Percentiles rank a stretch among this genome's conserved stretches.
Conservation (phyloP, 2,797 vertebrate species). For the Gymnocypris eckloni region DNA sequence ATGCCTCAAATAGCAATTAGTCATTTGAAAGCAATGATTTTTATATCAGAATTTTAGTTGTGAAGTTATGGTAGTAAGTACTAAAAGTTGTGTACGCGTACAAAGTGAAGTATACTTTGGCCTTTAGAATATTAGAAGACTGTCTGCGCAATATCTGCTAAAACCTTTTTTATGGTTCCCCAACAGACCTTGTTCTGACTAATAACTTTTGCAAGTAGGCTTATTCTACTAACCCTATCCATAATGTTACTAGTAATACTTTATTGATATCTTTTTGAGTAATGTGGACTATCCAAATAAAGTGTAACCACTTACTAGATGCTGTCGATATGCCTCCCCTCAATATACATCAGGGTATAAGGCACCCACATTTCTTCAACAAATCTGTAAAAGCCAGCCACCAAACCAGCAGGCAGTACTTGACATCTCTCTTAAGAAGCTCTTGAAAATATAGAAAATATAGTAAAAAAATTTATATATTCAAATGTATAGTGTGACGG, state of each 20-base stretch:
- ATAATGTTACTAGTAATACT: background rate
- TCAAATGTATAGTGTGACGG: slow-evolving; percentile 22
- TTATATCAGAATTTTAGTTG: background rate
- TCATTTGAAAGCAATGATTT: background rate
- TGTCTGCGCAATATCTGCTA: too few relatives aligned
- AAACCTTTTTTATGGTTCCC: too few relatives aligned
- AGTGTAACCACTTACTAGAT: background rate
- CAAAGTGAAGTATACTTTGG: too few relatives aligned
- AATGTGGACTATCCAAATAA: background rate
- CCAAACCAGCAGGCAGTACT: slow-evolving; percentile 15
- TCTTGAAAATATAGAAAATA: background rate
- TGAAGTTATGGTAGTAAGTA: background rate
- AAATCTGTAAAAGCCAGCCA: slow-evolving; percentile 40
- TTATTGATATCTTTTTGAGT: background rate
- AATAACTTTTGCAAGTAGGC: background rate
- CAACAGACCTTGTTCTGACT: background rate
- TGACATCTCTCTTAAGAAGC: slow-evolving; percentile 8
- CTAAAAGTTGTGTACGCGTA: background rate
- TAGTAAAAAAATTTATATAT: slow-evolving; percentile 25
- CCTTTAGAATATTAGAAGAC: too few relatives aligned
- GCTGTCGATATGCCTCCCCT: slow-evolving; percentile 28
- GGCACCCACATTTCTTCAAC: slow-evolving; percentile 27
- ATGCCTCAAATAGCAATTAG: slow-evolving; percentile 16
- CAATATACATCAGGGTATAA: slow-evolving; percentile 4
- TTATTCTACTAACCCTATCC: background rate